Evolutionary conservation across 2,113 vertebrate species (phyloP).

Genomic region (Heloderma charlesbogerti): DNA sequence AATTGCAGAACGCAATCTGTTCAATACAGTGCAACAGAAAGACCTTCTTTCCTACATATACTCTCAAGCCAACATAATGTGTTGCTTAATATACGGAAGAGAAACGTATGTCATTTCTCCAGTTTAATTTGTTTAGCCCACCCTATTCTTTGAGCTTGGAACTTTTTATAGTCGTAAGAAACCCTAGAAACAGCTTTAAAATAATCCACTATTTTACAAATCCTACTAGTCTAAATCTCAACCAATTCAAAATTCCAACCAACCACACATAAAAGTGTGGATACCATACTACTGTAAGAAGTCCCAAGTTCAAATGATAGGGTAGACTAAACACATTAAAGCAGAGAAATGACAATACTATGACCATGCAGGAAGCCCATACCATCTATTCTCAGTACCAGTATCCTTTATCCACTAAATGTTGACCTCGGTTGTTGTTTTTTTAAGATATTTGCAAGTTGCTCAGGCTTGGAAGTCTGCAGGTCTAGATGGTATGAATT

Average conservation of each 20-base stretch:
- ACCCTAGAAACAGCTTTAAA: neutral
- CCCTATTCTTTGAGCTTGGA: neutral
- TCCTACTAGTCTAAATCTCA: neutral
- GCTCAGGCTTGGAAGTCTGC: neutral
- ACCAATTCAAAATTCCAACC: neutral
- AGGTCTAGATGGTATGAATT: neutral
- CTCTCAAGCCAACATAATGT: neutral
- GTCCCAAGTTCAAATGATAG: neutral
- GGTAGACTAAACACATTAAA: neutral
- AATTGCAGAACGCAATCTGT: neutral
- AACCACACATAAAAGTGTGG: neutral
- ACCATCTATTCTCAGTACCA: too few relatives aligned
- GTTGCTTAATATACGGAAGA: neutral
- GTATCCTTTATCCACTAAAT: too few relatives aligned
- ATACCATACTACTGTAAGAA: neutral
- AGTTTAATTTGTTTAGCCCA: neutral
- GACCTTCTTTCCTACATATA: neutral
- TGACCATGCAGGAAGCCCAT: too few relatives aligned
- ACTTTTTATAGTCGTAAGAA: neutral
- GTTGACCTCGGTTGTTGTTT: too few relatives aligned
- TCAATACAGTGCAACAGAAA: neutral
- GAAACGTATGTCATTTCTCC: neutral
- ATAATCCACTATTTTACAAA: neutral
- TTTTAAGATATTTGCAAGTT: neutral
- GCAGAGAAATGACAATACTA: neutral